phyloP scores from a whole-genome alignment of 1,140 invertebrate species.

The Psilanteris sp. region DNA sequence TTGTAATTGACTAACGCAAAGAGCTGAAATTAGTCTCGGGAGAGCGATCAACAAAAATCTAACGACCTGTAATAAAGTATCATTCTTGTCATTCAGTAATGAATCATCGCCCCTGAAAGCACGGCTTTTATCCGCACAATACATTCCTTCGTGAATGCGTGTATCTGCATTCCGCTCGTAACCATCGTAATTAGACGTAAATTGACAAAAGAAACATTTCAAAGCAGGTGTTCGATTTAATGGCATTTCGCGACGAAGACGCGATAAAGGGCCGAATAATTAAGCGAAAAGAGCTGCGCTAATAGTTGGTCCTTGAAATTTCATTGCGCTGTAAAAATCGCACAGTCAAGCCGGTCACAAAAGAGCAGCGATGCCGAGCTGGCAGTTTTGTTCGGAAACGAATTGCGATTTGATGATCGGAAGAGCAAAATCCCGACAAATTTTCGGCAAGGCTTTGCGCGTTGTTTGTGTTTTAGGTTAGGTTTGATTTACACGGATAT shows the following conservation, averaged over 20 bases:
- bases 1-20: conserved; percentile 12
- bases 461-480: too few relatives aligned
- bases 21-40: conserved; percentile 14
- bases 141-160: conserved; percentile 20
- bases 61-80: conserved; percentile 48
- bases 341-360: too few relatives aligned
- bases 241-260: conserved; percentile 22
- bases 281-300: conserved; percentile 5
- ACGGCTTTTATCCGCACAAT: conserved; percentile 35
- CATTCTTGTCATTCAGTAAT: conserved; percentile 47
- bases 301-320: conserved; percentile 27
- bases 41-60: conserved; percentile 36
- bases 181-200: conserved; percentile 44
- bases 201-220: conserved; percentile 48
- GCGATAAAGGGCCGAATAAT: conserved; percentile 34
- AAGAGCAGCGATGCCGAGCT: too few relatives aligned
- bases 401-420: too few relatives aligned
- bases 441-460: too few relatives aligned
- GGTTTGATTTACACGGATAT: too few relatives aligned
- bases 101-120: conserved; percentile 53
- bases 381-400: too few relatives aligned
- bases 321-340: neutral
- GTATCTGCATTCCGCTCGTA: conserved; percentile 39
- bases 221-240: conserved; percentile 51
- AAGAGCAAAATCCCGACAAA: too few relatives aligned